Evolutionary conservation across 2,797 vertebrate species (phyloP), one percentile per base, ranked within the genome.

Genomic region (Apodemus agrarius): DNA sequence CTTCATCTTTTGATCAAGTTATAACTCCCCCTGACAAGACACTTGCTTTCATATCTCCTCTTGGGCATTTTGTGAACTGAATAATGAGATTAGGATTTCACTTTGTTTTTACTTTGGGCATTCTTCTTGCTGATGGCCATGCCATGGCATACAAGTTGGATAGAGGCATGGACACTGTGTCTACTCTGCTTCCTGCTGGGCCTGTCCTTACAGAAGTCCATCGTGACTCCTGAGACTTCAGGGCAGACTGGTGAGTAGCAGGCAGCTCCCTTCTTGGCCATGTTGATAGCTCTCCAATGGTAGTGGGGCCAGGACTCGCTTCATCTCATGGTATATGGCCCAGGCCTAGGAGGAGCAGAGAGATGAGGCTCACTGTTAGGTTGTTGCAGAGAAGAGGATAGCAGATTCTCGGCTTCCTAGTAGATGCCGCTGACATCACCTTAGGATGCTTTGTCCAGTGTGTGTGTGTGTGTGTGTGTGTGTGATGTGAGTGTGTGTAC

Each of bases 341-440:
- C 6, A 3, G 13, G 67, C 10, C 0, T 2, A 31, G 78, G 34
- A 65, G 19, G 1, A 13, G 8, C 0, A 6, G 29, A 31, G 21
- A 22, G 11, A 19, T 0, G 24, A 21, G 0, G 1, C 49, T 40
- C 29, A 0, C 46, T 22, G 59, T 19, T 37, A 61, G 43, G 22
- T 6, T 24, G 6, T 6, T 81, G 37, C 34, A 10, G 46, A 34
- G 31, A 31, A 67, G 31, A 67, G 29, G 14, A n/a, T 19, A 31
- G 2, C 52, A 40, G 52, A 89, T 67, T 26, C 57, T 88, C 37
- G 13, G 52, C 46, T 31, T 10, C 72, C 13, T 3, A 37, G 24
- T 14, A 26, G 26, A 7, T 6, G n/a, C 37, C 3, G 3, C 24
- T 34, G 37, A 82, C 9, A 16, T 34, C 37, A 22, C 37, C 21